Evolutionary conservation across 2,888 invertebrate species (phyloP).

Genomic region (Himalopsyche tibetana): DNA sequence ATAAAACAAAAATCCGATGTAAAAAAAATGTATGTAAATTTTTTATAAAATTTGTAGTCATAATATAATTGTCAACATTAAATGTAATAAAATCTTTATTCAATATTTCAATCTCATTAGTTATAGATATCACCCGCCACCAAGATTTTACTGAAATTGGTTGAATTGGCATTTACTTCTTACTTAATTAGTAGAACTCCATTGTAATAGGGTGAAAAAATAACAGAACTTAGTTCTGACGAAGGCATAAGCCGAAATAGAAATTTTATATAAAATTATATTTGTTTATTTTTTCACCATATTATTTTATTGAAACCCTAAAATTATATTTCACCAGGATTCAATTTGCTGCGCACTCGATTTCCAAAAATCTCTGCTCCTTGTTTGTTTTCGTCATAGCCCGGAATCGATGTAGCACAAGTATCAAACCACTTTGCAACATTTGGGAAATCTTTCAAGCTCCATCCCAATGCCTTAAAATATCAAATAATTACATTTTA

Average conservation of each 20-base stretch:
- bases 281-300: no score
- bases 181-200: no score
- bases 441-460: slow-evolving; percentile 51
- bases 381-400: slow-evolving; percentile 78
- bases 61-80: background rate
- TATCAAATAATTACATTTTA: background rate
- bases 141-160: background rate
- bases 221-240: no score
- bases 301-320: background rate
- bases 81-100: background rate
- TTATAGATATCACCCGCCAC: background rate
- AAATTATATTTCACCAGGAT: slow-evolving; percentile 70
- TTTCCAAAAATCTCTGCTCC: slow-evolving; percentile 79
- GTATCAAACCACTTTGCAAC: slow-evolving; percentile 77
- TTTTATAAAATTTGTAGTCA: background rate
- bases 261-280: no score
- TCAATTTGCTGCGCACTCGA: slow-evolving; percentile 76
- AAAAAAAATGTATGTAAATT: no score
- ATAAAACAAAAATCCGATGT: no score
- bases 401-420: slow-evolving; percentile 77
- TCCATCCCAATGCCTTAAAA: slow-evolving; percentile 59
- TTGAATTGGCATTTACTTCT: no score
- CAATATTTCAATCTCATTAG: background rate
- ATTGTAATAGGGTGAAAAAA: no score
- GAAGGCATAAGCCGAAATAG: no score